A percentile compares a stretch with the other conserved stretches of the same genome.
Conservation (phyloP, 2,113 vertebrate species). For the Petromus typicus region DNA sequence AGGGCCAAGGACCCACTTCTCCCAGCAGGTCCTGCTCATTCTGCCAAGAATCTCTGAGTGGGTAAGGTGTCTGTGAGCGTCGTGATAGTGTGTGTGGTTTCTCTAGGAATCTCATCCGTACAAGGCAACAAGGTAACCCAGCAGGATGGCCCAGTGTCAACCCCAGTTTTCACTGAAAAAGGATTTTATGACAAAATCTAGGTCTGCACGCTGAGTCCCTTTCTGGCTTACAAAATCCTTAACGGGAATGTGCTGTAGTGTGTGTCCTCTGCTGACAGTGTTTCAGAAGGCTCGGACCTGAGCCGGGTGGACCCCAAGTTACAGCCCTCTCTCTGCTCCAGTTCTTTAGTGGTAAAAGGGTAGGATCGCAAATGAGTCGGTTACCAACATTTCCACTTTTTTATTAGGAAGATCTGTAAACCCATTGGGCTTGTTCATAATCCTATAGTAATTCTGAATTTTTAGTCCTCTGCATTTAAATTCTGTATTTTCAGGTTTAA, state of each 20-base stretch:
- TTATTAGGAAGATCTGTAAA: constrained; percentile 1
- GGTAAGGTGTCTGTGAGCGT: background rate
- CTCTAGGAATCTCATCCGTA: background rate
- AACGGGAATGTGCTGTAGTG: background rate
- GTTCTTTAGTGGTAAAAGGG: background rate
- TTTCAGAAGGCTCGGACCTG: background rate
- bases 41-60: background rate
- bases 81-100: background rate
- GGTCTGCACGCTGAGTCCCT: background rate
- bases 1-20: background rate
- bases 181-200: constrained; percentile 24
- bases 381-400: background rate
- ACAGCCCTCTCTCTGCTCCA: background rate
- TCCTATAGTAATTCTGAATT: background rate
- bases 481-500: background rate
- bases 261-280: background rate
- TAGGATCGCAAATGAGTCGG: background rate
- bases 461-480: background rate
- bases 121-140: background rate
- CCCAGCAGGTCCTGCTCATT: background rate
- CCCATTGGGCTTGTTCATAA: background rate
- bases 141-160: background rate
- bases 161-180: background rate
- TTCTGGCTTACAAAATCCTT: constrained; percentile 13
- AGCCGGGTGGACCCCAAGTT: background rate